Conservation (phyloP, 2,888 invertebrate genomes). For the Synanthedon tipuliformis region DNA sequence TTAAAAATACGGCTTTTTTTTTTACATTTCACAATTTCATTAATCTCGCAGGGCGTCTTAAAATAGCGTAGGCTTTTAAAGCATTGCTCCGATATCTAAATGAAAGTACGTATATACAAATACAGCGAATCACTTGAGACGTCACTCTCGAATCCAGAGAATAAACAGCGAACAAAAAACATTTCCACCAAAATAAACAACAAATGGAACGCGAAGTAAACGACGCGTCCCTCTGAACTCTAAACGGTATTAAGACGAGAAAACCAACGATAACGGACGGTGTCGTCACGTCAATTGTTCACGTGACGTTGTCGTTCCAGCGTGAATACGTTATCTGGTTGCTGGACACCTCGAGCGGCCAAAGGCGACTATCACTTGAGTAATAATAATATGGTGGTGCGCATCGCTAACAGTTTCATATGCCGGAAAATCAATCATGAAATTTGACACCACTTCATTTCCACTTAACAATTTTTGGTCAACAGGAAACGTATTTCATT, state of each 20-base stretch:
- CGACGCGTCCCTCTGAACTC: constrained; percentile 3
- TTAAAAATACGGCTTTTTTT: neutral
- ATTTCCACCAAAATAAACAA: constrained; percentile 3
- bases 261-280: constrained; percentile 3
- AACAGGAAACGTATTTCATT: no score
- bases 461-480: no score
- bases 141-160: constrained; percentile 5
- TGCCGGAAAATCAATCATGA: no score
- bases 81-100: neutral
- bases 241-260: constrained; percentile 27
- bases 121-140: constrained; percentile 5
- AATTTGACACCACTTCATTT: no score
- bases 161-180: constrained; percentile 6
- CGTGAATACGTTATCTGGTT: neutral
- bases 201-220: constrained; percentile 2
- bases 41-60: neutral
- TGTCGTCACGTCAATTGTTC: constrained; percentile 25
- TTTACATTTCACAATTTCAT: neutral
- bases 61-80: neutral
- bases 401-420: no score
- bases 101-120: neutral
- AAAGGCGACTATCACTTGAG: no score
- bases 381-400: no score
- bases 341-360: no score
- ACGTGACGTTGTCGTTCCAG: constrained; percentile 1